These are phyloP conservation scores for Callyntrura sp. DNA, from an alignment of 2,888 invertebrate species.

Conservation along the genomic window DNA sequence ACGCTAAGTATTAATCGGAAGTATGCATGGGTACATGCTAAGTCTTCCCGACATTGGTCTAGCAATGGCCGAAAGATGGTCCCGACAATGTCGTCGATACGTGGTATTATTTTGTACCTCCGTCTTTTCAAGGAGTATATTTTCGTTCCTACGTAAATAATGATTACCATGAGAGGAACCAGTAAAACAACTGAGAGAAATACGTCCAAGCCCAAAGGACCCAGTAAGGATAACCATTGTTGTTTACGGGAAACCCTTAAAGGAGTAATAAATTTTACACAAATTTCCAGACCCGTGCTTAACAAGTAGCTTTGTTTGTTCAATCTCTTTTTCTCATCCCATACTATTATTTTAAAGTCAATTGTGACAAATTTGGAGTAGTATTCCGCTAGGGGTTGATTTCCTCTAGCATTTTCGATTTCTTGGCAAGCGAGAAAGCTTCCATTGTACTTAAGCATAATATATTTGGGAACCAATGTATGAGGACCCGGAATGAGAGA, in stretches of 20 bases:
- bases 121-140: not conserved
- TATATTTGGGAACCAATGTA: slow-evolving; percentile 12
- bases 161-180: not conserved
- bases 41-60: slow-evolving; percentile 66
- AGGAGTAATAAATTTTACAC: slow-evolving; percentile 42
- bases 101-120: not conserved
- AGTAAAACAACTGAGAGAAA: slow-evolving; percentile 41
- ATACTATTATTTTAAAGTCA: slow-evolving; percentile 36
- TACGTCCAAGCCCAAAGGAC: slow-evolving; percentile 57
- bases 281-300: not conserved
- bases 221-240: slow-evolving; percentile 40
- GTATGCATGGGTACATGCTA: slow-evolving; percentile 1
- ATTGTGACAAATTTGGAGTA: slow-evolving; percentile 1
- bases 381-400: not conserved
- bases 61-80: slow-evolving; percentile 61
- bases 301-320: slow-evolving; percentile 1
- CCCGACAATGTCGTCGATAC: slow-evolving; percentile 25
- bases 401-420: slow-evolving; percentile 10
- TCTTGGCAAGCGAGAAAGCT: slow-evolving; percentile 30
- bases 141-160: not conserved
- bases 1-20: slow-evolving; percentile 61
- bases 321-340: not conserved
- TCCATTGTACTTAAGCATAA: slow-evolving; percentile 50
- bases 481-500: slow-evolving; percentile 41
- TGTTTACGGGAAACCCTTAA: not conserved